These are phyloP conservation scores for Macrocentrus cingulum DNA, from an alignment of 1,140 invertebrate genomes.

Conservation along the genomic window DNA sequence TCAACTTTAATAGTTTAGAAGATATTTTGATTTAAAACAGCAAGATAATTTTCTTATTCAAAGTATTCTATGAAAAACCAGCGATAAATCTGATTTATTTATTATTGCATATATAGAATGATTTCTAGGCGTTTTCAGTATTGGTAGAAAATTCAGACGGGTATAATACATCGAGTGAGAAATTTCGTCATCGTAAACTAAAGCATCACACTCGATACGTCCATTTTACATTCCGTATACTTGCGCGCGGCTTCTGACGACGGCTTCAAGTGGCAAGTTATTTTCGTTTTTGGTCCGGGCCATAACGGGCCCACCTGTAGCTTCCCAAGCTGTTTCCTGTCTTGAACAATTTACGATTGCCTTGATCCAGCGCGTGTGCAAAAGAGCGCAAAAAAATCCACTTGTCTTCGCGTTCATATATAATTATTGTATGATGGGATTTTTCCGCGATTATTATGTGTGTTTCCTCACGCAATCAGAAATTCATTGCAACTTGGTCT, in stretches of 20 bases:
- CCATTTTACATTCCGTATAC: slow-evolving; percentile 7
- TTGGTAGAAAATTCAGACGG: too few species aligned
- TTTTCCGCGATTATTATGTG: neutral
- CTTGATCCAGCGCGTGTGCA: neutral
- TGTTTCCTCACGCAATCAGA: too few species aligned
- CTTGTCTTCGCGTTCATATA: slow-evolving; percentile 13
- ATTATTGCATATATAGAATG: too few species aligned
- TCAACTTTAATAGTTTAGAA: too few species aligned
- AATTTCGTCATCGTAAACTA: neutral
- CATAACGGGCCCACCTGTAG: slow-evolving; percentile 23
- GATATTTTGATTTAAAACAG: too few species aligned
- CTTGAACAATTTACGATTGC: slow-evolving; percentile 19
- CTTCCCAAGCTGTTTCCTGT: slow-evolving; percentile 9
- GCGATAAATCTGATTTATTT: too few species aligned
- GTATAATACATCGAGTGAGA: too few species aligned
- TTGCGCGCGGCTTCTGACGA: neutral
- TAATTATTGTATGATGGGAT: slow-evolving; percentile 12
- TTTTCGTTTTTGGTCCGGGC: slow-evolving; percentile 20
- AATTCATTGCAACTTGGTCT: too few species aligned
- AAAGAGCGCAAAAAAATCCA: slow-evolving; percentile 3
- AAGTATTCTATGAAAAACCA: too few species aligned
- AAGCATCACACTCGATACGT: slow-evolving; percentile 3
- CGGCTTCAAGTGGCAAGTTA: slow-evolving; percentile 15
- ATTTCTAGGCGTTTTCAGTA: too few species aligned
- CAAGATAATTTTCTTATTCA: too few species aligned